Base-by-base conservation (phyloP, 2,113 vertebrate species). In the Passer montanus region DNA sequence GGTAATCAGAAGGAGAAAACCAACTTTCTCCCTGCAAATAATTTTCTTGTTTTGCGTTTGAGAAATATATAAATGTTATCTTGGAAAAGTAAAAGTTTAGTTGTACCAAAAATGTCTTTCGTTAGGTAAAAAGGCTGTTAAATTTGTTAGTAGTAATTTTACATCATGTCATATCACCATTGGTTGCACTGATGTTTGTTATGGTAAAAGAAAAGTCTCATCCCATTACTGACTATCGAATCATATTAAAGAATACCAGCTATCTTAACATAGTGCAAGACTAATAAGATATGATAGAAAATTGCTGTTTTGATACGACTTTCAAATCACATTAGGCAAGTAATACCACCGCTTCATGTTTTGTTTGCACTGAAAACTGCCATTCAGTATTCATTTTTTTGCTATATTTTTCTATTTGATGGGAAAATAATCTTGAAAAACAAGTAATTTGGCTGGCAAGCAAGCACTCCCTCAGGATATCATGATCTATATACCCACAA, bases 201-300 rank as follows among this genome's bases (percentile, higher is more conserved):
- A 82, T 13, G 10, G 35, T 72, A 78, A 81, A 77, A 85, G 24
- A 93, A 88, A 93, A 74, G 35, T 90, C 73, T 87, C 1, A 6
- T 90, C 53, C 39, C 6, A 79, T 90, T 89, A 91, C 44, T 78
- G 33, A 67, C 59, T 80, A 79, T 95, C 88, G 87, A 59, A 92
- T 91, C 66, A 87, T 50, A 55, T 90, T 94, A 87, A 89, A 78
- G 37, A 86, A 84, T 82, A 30, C 11, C 20, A 76, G 21, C 33
- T 91, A 79, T 18, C 33, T 26, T 46, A 93, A 69, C 30, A 62
- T 1, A 26, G 21, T 86, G 8, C 9, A 80, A 75, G 35, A 62
- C 53, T 90, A 93, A 90, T 85, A 86, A 63, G 44, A 63, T 33
- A 47, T 69, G 68, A 93, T 41, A 75, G 68, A 73, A 94, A 87